Evolutionary conservation across 2,113 vertebrate species (phyloP).

Genomic region (Melanostigma gelatinosum): DNA sequence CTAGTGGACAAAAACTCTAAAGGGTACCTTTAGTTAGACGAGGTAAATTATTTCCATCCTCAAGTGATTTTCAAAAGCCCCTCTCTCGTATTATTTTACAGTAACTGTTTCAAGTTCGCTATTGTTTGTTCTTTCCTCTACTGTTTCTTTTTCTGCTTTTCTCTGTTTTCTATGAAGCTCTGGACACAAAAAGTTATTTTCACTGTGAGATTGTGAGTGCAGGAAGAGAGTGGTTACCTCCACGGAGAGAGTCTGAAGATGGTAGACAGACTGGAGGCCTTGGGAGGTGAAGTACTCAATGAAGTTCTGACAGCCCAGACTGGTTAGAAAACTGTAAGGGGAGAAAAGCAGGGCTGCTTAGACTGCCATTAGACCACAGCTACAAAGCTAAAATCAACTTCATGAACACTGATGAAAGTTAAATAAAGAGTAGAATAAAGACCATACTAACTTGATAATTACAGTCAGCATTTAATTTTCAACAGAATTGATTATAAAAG

Average conservation of each 20-base stretch:
- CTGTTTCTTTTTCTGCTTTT: not conserved
- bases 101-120: not conserved
- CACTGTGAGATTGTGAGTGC: slow-evolving; percentile 4
- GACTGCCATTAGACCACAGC: slow-evolving; percentile 58
- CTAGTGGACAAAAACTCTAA: not conserved
- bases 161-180: not conserved
- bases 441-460: not conserved
- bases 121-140: not conserved
- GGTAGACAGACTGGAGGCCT: slow-evolving; percentile 96
- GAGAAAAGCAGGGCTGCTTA: slow-evolving; percentile 83
- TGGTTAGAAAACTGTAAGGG: slow-evolving; percentile 96
- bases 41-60: not conserved
- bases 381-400: slow-evolving; percentile 33
- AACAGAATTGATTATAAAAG: not conserved
- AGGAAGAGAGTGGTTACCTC: slow-evolving; percentile 87
- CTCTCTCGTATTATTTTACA: not conserved
- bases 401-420: not conserved
- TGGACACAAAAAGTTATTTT: not conserved
- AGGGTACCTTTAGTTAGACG: too few relatives aligned
- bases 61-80: not conserved
- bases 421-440: not conserved
- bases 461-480: slow-evolving; percentile 15
- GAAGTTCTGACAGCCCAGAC: slow-evolving; percentile 98
- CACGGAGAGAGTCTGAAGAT: slow-evolving; percentile 96
- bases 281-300: slow-evolving; percentile 98